These are phyloP conservation scores for Steinernema khuongi DNA, from an alignment of 1,140 invertebrate genomes.

Conservation along the genomic window DNA sequence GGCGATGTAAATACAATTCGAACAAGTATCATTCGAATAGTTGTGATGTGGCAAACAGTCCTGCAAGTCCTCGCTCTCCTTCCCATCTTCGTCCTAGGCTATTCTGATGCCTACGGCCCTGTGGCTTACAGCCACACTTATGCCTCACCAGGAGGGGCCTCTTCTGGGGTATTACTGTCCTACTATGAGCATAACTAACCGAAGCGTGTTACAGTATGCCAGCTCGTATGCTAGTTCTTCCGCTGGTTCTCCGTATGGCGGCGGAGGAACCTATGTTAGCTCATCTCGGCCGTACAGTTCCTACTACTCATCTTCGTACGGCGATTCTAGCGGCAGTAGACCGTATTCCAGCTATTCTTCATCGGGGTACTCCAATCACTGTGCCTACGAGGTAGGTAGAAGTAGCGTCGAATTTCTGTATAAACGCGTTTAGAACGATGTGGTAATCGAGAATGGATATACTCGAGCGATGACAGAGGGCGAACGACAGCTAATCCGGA, in stretches of 20 bases:
- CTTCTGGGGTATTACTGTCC: not conserved
- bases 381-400: not conserved
- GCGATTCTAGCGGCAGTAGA: not conserved
- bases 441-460: not conserved
- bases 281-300: not conserved
- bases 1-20: not conserved
- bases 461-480: not conserved
- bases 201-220: not conserved
- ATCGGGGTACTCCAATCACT: not conserved
- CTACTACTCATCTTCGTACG: not conserved
- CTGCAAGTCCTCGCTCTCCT: not conserved
- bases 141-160: not conserved
- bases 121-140: not conserved
- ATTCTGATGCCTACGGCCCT: not conserved
- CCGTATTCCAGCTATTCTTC: not conserved
- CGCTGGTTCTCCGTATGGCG: not conserved
- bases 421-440: not conserved
- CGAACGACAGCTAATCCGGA: not conserved
- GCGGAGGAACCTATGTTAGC: not conserved
- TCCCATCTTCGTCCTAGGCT: not conserved
- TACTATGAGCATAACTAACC: not conserved
- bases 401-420: not conserved
- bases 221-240: not conserved
- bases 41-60: not conserved
- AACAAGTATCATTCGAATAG: not conserved